Evolutionary conservation across 1,140 invertebrate genomes (phyloP), one percentile per base, ranked within the genome.

Genomic region (Neodiprion fabricii): DNA sequence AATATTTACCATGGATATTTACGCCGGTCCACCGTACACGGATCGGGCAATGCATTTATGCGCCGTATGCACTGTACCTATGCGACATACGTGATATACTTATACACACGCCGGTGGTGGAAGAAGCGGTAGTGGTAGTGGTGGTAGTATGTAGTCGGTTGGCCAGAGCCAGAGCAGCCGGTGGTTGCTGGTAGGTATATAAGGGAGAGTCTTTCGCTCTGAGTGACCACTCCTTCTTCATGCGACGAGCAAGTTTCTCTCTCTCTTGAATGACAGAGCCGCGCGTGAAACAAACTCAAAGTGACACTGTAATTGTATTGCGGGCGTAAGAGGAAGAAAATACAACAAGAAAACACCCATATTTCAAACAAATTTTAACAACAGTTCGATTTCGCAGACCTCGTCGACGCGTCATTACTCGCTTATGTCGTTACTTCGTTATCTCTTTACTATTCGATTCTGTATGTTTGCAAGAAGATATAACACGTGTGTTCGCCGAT

Each of bases 151-250:
- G 17, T 21, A 21, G 17, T 21, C 17, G 17, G 17, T 21, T 21
- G 17, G 17, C 17, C 17, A 21, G 17, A 21, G 17, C 17, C 17
- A 21, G 17, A 21, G 17, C 74, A 75, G 14, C 68, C 75, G 76
- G 69, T 77, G 76, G 67, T 74, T 72, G 72, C 73, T 79, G 81
- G 73, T 72, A 77, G 72, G 81, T 83, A 83, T 83, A 83, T 83
- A 83, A 82, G 81, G 76, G 79, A 77, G 70, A 48, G 67, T 78
- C 68, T 80, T 82, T 75, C 72, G 47, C 78, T 73, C 65, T 72
- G 68, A 71, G 14, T 71, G 70, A 14, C 28, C 70, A 40, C 48
- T 71, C 48, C 48, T 71, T 21, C 10, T 68, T 71, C 48, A 53
- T 53, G 50, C 50, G 50, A 53, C 50, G 10, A 53, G 10, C 50